Base-by-base conservation (phyloP, 1,140 invertebrate genomes). In the Hylaeus volcanicus region DNA sequence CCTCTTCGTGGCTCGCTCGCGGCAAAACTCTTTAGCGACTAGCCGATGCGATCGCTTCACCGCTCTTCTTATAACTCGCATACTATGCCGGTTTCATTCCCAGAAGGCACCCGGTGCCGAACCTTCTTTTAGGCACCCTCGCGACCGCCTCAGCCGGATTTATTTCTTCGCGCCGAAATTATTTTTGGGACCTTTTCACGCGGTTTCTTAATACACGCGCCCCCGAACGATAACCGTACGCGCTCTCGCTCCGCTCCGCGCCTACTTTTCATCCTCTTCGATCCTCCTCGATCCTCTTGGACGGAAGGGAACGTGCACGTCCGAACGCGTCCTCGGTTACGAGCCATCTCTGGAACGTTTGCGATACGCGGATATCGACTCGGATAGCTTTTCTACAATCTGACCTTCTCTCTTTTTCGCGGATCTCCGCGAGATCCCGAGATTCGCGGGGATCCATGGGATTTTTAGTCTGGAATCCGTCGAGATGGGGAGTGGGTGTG, bases 181-280 rank as follows among this genome's bases (percentile, higher is more conserved):
- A 93, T 93, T 93, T 93, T 93, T 92, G 92, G 92, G 92, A 92
- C 91, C 92, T 93, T 93, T 93, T 93, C 91, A 86, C 91, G 90
- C 89, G 88, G 89, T 91, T 91, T 92, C 89, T 91, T 92, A 92
- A 92, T 92, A 92, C 84, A 83, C 79, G 60, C 83, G 72, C 77
- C 76, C 58, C 15, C 68, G 26, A 26, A 26, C 26, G 15, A 51
- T 45, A 41, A 43, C 74, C 43, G 61, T 51, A 5, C 11, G 61
- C 41, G 55, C 65, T 74, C 71, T 37, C 37, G 11, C 12, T 85
- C 82, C 74, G 12, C 15, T 39, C 63, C 53, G 56, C n/a, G n/a
- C 43, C 43, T 58, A 55, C 26, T 26, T 26, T 26, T 26, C 26
- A 53, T 66, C 15, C 15, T 55, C 79, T 68, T 39, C 61, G 37